Base-by-base conservation (phyloP, 1,140 invertebrate genomes). In the Hormaphis cornu region DNA sequence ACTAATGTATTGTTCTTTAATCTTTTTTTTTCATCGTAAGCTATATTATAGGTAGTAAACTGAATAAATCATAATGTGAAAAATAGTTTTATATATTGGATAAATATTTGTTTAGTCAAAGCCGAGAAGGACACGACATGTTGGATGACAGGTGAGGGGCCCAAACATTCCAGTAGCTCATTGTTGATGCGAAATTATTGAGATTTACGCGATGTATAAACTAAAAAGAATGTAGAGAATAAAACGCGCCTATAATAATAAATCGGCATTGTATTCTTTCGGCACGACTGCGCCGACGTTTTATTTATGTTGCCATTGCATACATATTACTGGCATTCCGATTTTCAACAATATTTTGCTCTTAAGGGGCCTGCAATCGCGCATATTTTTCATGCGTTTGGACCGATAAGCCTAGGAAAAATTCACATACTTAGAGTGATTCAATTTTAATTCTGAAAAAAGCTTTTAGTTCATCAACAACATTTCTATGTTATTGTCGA, bases 31-130 rank as follows among this genome's bases (percentile, higher is more conserved):
- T 14, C 26, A 48, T 66, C 40, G 50, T 30, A 44, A 35, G 50
- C 44, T 18, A n/a, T 33, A 40, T 58, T n/a, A n/a, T n/a, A n/a
- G 54, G 54, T 58, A 58, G 37, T 24, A 58, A 56, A 37, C 14
- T 20, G 20, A 40, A 58, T 16, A 8, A 24, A 14, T n/a, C n/a
- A 50, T 26, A 58, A 58, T 40, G 40, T 16, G 14, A 58, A 40
- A 40, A 58, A 37, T 37, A 58, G 24, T 58, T 22, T n/a, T n/a
- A n/a, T 24, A 20, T 58, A 58, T 58, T 40, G 54, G 40, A 40
- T 44, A 28, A 63, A 63, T 63, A 63, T 63, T 63, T 63, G 58
- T 63, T 37, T 63, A 63, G 40, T 30, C 18, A 63, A 46, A 63
- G 16, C n/a, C n/a, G n/a, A 40, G 37, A 14, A 40, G 14, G 37